phyloP scores from a whole-genome alignment of 2,797 vertebrate species.

The Eleutherodactylus coqui region DNA sequence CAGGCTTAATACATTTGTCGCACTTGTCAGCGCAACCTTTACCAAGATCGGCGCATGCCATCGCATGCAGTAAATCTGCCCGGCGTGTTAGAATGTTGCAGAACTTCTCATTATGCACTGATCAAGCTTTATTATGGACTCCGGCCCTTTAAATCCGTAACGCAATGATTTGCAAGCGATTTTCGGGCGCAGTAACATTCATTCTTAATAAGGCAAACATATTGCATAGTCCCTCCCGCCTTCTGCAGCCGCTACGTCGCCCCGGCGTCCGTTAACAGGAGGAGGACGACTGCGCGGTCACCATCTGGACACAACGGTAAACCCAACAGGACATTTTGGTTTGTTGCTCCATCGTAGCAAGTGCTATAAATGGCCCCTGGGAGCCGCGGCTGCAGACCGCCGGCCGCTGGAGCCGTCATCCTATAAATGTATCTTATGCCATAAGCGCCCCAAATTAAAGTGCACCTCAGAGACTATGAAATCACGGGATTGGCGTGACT shows the following conservation, averaged over 20 bases:
- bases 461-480: not conserved
- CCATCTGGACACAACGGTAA: not conserved
- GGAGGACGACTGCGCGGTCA: not conserved
- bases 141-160: not conserved
- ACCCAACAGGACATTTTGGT: not conserved
- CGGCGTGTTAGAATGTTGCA: too few species aligned
- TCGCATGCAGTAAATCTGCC: too few species aligned
- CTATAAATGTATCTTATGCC: not conserved
- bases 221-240: slow-evolving; percentile 88
- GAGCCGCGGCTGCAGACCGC: not conserved
- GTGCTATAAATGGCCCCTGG: not conserved
- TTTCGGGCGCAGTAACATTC: slow-evolving; percentile 64
- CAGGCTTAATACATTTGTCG: too few species aligned
- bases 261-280: slow-evolving; percentile 65
- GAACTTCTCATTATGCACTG: too few species aligned
- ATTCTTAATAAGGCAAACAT: slow-evolving; percentile 84
- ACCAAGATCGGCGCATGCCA: too few species aligned
- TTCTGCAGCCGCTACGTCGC: slow-evolving; percentile 69
- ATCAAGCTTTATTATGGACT: not conserved
- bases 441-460: not conserved
- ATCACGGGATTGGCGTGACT: not conserved
- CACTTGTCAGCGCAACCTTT: too few species aligned
- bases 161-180: not conserved
- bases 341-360: not conserved
- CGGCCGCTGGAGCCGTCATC: not conserved